These are phyloP conservation scores for Lathamus discolor DNA, from an alignment of 2,113 vertebrate species.

Conservation along the genomic window DNA sequence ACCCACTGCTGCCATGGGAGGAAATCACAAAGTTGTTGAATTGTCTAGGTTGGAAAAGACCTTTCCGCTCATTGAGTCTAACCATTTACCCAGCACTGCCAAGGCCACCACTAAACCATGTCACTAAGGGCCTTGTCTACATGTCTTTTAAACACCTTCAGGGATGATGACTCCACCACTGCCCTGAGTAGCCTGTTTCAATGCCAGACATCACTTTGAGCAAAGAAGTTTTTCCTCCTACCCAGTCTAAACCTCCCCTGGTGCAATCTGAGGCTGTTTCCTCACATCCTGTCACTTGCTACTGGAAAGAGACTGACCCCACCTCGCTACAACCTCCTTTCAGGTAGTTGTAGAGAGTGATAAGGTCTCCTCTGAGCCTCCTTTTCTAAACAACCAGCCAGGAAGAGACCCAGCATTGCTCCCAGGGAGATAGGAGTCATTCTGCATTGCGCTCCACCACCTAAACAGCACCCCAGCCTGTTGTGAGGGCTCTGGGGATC, in stretches of 20 bases:
- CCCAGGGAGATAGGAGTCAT: neutral
- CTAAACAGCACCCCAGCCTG: neutral
- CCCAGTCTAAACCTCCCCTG: neutral
- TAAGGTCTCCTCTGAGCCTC: neutral
- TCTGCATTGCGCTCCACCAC: accelerated
- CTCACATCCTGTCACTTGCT: neutral
- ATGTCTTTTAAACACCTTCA: neutral
- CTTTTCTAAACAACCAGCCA: neutral
- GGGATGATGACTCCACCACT: neutral
- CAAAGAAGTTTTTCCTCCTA: neutral
- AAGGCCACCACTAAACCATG: neutral
- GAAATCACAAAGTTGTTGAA: neutral
- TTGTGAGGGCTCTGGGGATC: neutral
- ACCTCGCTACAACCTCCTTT: neutral
- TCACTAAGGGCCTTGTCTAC: neutral
- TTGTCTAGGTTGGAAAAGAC: neutral
- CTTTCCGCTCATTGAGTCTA: neutral
- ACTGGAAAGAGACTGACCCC: accelerated
- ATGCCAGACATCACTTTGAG: accelerated
- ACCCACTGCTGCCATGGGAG: neutral
- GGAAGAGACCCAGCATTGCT: neutral
- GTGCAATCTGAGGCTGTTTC: neutral
- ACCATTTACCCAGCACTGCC: accelerated
- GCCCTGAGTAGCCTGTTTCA: neutral
- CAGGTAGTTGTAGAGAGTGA: neutral